Evolutionary conservation across 2,113 vertebrate genomes (phyloP).

Genomic region (Pterocles burchelli): DNA sequence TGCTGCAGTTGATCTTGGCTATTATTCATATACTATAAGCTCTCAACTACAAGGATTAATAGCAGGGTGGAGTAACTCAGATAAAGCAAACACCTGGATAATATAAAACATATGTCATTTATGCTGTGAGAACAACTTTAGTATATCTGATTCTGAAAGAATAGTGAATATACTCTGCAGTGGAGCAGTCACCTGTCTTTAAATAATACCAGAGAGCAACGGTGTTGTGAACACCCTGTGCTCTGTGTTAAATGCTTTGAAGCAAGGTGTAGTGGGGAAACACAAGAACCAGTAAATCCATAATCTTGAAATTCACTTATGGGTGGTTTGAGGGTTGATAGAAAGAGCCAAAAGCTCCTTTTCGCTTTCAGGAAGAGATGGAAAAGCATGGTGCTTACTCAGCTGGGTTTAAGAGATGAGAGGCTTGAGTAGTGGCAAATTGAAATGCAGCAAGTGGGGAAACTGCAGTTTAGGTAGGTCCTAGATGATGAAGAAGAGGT

Average conservation of each 20-base stretch:
- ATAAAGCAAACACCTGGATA: constrained; percentile 3
- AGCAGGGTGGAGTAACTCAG: neutral
- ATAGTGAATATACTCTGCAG: neutral
- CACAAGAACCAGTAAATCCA: neutral
- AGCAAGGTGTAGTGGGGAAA: neutral
- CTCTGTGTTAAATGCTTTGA: neutral
- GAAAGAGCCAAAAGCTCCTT: neutral
- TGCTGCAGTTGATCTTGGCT: constrained; percentile 9
- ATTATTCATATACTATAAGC: neutral
- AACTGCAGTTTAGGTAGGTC: neutral
- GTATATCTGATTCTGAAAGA: neutral
- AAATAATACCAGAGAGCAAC: neutral
- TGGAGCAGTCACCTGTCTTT: neutral
- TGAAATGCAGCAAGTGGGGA: neutral
- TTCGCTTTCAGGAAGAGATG: neutral
- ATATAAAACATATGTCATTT: neutral
- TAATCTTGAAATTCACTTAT: neutral
- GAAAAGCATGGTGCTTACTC: neutral
- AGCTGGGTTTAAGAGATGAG: neutral
- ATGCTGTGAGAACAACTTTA: neutral
- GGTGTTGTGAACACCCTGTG: neutral
- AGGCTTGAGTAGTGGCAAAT: neutral
- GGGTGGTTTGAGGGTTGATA: neutral
- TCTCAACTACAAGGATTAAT: neutral
- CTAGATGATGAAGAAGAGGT: neutral